Evolutionary conservation across 2,113 vertebrate species (phyloP), one percentile per base, ranked within the genome.

Genomic region (Sinocyclocheilus anophthalmus): DNA sequence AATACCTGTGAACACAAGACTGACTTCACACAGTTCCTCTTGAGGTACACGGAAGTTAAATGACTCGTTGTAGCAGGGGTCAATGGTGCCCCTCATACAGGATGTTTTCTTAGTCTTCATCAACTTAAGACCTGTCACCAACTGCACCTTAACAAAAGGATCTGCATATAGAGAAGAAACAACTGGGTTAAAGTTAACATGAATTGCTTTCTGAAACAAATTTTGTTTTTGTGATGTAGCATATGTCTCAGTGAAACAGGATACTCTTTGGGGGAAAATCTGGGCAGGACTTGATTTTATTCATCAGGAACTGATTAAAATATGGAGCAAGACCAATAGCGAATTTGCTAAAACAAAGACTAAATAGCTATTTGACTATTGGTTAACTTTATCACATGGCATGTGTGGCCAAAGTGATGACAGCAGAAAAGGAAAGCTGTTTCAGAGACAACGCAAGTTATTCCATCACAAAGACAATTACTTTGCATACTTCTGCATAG

Each of bases 51-150:
- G 96, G 93, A 97, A 97, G 89, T 96, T 97, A 91, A 97, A 97
- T 85, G 96, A 96, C 88, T 97, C 96, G 0, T 97, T 97, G 93
- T 96, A 97, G 93, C 96, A 97, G 61, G 97, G 97, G 88, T 97
- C 96, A 0, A 97, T 97, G 1, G 97, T 97, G 14, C 95, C 96
- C 73, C 93, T 92, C 93, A 97, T 95, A 89, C 96, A 97, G 61
- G 96, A 96, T 0, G 96, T 97, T 93, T 96, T 97, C 92, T 97
- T 97, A 42, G 96, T 96, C 91, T 97, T 97, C 37, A 96, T 94
- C 87, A 97, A 86, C 57, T 97, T 97, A 84, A 97, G 92, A 20
- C 96, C 96, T 0, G 96, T 95, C 13, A 97, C 96, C 75, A 97
- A 91, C 90, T 97, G 96, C 9, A 97, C 95, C 91, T 97, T 97